phyloP scores from a whole-genome alignment of 2,888 invertebrate species.

The Idaea straminata region DNA sequence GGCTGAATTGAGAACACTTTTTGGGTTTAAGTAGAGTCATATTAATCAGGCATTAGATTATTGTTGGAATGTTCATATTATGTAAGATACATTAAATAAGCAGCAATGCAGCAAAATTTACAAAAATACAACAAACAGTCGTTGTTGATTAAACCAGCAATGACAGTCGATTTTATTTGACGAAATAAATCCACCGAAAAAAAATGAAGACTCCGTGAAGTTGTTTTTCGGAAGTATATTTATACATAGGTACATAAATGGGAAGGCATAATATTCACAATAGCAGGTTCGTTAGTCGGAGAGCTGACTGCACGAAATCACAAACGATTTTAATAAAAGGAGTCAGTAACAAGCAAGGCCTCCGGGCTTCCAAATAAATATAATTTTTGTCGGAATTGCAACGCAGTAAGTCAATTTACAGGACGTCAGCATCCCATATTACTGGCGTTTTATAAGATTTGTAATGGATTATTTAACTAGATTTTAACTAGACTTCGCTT shows the following conservation, averaged over 20 bases:
- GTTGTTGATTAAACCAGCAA: no score
- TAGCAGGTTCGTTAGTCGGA: slow-evolving; percentile 22
- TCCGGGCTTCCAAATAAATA: slow-evolving; percentile 13
- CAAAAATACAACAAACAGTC: no score
- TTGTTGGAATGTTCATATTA: no score
- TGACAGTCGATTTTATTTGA: no score
- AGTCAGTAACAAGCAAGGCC: slow-evolving; percentile 22
- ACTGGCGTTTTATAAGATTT: slow-evolving; percentile 8
- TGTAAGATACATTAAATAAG: no score
- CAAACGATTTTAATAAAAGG: slow-evolving; percentile 18
- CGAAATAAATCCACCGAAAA: no score
- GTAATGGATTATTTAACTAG: slow-evolving; percentile 3
- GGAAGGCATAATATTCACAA: slow-evolving; percentile 16
- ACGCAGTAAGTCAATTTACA: slow-evolving; percentile 11
- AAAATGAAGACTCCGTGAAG: no score
- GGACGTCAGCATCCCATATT: background rate
- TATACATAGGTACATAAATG: slow-evolving; percentile 7
- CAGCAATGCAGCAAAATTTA: no score
- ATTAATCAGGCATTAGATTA: no score
- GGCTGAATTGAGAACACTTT: no score
- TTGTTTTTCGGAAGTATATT: no score
- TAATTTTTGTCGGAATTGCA: slow-evolving; percentile 13
- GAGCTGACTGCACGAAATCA: slow-evolving; percentile 17
- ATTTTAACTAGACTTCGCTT: background rate
- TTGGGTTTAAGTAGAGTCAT: no score